phyloP scores from a whole-genome alignment of 2,888 invertebrate species.

The Agrochola lychnidis region DNA sequence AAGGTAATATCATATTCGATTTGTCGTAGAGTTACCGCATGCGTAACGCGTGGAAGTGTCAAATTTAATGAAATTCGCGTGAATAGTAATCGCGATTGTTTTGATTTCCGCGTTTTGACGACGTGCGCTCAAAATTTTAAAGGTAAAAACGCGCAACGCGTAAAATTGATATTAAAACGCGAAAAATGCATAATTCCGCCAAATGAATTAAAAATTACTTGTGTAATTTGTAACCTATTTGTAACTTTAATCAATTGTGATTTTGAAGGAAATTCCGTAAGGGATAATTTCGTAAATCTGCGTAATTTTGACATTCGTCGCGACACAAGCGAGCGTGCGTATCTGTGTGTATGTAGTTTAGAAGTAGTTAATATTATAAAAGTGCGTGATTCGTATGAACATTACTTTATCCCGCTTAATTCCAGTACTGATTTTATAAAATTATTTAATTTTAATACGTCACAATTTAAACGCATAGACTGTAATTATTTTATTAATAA shows the following conservation, averaged over 20 bases:
- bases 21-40: slow-evolving; percentile 34
- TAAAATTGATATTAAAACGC: background rate
- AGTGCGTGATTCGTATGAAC: slow-evolving; percentile 76
- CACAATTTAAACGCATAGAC: slow-evolving; percentile 74
- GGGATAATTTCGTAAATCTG: slow-evolving; percentile 29
- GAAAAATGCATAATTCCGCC: slow-evolving; percentile 28
- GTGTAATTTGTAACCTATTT: slow-evolving; percentile 37
- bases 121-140: slow-evolving; percentile 22
- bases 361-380: slow-evolving; percentile 64
- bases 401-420: slow-evolving; percentile 79
- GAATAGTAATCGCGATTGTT: background rate
- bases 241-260: slow-evolving; percentile 52
- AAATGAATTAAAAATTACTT: slow-evolving; percentile 26
- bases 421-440: slow-evolving; percentile 82
- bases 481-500: slow-evolving; percentile 74
- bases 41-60: slow-evolving; percentile 42
- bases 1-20: slow-evolving; percentile 58
- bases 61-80: slow-evolving; percentile 39
- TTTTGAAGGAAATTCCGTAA: slow-evolving; percentile 14
- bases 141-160: background rate
- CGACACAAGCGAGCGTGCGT: slow-evolving; percentile 68
- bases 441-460: slow-evolving; percentile 68
- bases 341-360: slow-evolving; percentile 66
- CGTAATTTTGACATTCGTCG: slow-evolving; percentile 43
- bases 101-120: slow-evolving; percentile 5